Base-by-base conservation (phyloP, 2,797 vertebrate genomes). In the Argya squamiceps region DNA sequence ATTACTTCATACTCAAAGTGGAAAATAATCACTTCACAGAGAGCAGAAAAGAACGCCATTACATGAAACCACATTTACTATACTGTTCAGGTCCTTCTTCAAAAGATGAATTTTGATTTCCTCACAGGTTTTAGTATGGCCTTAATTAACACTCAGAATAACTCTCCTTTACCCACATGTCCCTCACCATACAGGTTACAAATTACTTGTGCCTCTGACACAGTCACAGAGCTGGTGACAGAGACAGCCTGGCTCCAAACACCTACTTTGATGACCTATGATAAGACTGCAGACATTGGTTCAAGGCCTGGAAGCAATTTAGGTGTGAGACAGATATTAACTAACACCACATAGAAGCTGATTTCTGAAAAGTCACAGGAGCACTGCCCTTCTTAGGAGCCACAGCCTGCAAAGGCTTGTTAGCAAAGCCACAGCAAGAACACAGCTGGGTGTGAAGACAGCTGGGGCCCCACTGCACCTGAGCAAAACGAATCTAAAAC, bases 241-340 rank as follows among this genome's bases (percentile, higher is more conserved):
- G 52, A 55, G 24, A 27, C n/a, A 67, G 24, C 43, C 29, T 63
- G 32, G 32, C 37, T 77, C 34, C 36, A 47, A 80, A 65, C 10
- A 7, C 7, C 16, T 19, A 2, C n/a, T 49, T 27, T 16, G 24
- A 27, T 84, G 44, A 34, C 0, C 0, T 24, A 11, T 9, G 11
- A 24, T 4, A 18, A 10, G 59, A 46, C 17, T 47, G 12, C 23
- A 88, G 64, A 52, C 19, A 10, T 2, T 15, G 27, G 36, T 68
- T 50, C 59, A 32, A 39, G 55, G 56, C 15, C 58, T 59, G 26
- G 52, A 55, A 59, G 56, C 22, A 67, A 49, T 30, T 77, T 8
- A 34, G 44, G 44, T 85, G 26, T 59, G 49, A 83, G 85, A 67
- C 3, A 10, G 20, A 44, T 73, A 36, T 36, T 62, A 62, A 60